A percentile compares a stretch with the other conserved stretches of the same genome.
These are phyloP conservation scores for Lepidocyrtinus sp. DNA, from an alignment of 2,888 invertebrate species.

Conservation along the genomic window DNA sequence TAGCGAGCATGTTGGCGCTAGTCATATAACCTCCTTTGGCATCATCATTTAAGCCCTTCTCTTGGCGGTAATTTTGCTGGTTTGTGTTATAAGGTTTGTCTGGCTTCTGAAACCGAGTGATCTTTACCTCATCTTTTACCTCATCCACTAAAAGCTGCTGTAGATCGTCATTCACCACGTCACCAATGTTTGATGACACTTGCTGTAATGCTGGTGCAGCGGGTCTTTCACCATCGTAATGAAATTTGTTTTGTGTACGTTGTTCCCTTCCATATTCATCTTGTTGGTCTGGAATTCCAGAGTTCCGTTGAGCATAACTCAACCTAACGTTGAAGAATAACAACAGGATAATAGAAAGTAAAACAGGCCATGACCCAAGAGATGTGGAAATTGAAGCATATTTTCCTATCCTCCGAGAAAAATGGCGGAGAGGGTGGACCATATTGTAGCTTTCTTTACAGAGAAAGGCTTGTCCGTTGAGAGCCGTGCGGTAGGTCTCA, in stretches of 20 bases:
- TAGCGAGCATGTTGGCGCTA: no score
- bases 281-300: background rate
- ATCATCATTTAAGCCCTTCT: no score
- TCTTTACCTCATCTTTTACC: slow-evolving; percentile 30
- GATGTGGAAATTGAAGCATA: background rate
- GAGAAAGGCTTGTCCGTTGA: background rate
- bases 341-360: background rate
- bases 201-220: background rate
- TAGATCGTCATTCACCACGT: slow-evolving; percentile 14
- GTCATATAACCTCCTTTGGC: no score
- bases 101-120: slow-evolving; percentile 20
- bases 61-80: no score
- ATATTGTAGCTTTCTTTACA: background rate
- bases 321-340: background rate
- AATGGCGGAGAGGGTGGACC: background rate
- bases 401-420: background rate
- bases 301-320: background rate
- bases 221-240: no score
- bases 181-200: background rate
- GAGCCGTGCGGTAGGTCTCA: background rate
- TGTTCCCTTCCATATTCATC: background rate
- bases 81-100: no score
- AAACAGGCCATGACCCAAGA: background rate
- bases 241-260: background rate
- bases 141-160: slow-evolving; percentile 31